Evolutionary conservation across 1,140 invertebrate genomes (phyloP).

Genomic region (Temnothorax nylanderi): DNA sequence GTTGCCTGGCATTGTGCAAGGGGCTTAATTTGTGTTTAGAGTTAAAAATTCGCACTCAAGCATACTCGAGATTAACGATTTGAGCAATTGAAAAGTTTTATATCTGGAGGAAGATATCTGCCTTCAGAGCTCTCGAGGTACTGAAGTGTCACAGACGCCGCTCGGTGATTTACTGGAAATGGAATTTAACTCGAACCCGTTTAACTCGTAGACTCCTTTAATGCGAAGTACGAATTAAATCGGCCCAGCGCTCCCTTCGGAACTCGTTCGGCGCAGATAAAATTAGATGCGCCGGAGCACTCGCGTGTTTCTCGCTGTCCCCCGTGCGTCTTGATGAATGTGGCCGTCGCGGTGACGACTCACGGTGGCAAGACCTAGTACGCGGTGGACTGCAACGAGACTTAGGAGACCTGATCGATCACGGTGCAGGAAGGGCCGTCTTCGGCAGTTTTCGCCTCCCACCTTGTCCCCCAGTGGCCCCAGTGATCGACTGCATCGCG

Average conservation of each 20-base stretch:
- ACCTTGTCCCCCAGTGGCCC: neutral
- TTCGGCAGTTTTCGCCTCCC: neutral
- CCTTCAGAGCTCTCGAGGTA: neutral
- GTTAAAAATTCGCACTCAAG: neutral
- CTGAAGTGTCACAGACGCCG: neutral
- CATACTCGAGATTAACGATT: neutral
- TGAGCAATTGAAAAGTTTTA: neutral
- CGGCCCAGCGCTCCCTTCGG: neutral
- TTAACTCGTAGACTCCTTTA: too few species aligned
- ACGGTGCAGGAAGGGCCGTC: neutral
- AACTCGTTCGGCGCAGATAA: constrained; percentile 1
- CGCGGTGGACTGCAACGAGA: neutral
- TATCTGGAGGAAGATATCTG: too few species aligned
- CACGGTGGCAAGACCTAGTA: constrained; percentile 10
- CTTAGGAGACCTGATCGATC: constrained; percentile 39
- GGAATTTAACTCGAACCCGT: too few species aligned
- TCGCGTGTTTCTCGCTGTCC: neutral
- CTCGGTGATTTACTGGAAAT: neutral
- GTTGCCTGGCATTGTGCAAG: too few species aligned
- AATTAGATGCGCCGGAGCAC: constrained; percentile 28
- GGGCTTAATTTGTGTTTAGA: too few species aligned
- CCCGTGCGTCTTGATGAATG: neutral
- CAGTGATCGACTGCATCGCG: neutral
- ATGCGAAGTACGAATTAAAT: neutral
- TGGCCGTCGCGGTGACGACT: constrained; percentile 34